A percentile compares a stretch with the other conserved stretches of the same genome.
phyloP scores from a whole-genome alignment of 2,113 vertebrate genomes.

The Globicephala melas region DNA sequence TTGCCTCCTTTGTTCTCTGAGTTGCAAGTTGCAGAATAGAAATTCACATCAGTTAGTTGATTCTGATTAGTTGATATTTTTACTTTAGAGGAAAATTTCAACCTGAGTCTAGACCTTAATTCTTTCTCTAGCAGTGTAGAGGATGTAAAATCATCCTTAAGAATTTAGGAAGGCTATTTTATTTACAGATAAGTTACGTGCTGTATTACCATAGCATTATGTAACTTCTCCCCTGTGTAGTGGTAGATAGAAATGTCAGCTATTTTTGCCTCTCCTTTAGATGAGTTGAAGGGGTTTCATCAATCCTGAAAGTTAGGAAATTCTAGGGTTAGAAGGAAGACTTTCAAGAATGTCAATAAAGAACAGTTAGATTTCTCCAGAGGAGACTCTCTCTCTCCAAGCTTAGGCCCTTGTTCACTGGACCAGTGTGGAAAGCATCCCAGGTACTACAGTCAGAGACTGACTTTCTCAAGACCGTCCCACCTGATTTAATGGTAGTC shows the following conservation, averaged over 20 bases:
- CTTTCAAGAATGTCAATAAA: background rate
- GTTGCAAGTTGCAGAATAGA: background rate
- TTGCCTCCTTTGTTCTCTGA: background rate
- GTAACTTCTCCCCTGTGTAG: background rate
- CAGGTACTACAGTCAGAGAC: too few relatives aligned
- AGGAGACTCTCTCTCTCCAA: background rate
- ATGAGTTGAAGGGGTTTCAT: background rate
- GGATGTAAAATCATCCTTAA: background rate
- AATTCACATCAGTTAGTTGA: background rate
- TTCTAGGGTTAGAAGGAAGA: background rate
- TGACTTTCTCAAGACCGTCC: background rate
- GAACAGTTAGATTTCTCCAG: background rate
- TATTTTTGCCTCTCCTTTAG: background rate
- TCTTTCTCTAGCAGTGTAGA: background rate
- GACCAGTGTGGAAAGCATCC: background rate
- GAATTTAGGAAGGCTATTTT: background rate
- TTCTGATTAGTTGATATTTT: conserved; percentile 27
- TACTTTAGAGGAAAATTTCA: background rate
- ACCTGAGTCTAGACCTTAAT: background rate
- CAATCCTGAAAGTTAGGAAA: background rate
- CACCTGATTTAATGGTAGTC: background rate
- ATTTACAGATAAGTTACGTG: background rate
- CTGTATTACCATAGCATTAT: background rate
- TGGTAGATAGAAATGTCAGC: background rate
- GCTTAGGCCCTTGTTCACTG: background rate